A percentile compares a stretch with the other conserved stretches of the same genome.
phyloP scores from a whole-genome alignment of 2,888 invertebrate genomes.

The Stictocephala bisonia region DNA sequence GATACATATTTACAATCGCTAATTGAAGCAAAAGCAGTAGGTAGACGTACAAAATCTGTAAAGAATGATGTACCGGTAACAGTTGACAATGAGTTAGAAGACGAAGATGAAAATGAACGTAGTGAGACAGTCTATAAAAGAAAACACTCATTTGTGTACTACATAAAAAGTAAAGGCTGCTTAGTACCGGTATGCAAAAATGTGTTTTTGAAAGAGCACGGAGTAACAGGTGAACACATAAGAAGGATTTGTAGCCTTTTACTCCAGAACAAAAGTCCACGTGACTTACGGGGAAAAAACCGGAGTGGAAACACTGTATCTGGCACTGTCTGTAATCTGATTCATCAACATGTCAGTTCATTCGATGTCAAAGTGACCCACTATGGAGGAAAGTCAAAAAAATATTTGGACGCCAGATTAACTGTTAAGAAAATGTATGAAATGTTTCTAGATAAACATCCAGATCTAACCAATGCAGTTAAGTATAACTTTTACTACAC shows the following conservation, averaged over 20 bases:
- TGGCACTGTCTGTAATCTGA: constrained; percentile 26
- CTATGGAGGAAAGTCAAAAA: constrained; percentile 46
- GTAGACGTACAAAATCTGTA: too few species aligned
- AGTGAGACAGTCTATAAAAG: too few species aligned
- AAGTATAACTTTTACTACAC: constrained; percentile 57
- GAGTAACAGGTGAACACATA: too few species aligned
- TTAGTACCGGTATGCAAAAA: too few species aligned
- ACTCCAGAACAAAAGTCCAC: constrained; percentile 36
- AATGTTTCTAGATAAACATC: constrained; percentile 55
- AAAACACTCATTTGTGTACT: too few species aligned
- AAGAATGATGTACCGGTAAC: too few species aligned
- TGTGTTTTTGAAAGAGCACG: too few species aligned
- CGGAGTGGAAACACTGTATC: constrained; percentile 36
- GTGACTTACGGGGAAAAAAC: constrained; percentile 39
- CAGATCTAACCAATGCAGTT: constrained; percentile 53
- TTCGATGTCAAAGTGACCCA: constrained; percentile 49
- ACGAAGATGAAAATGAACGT: too few species aligned
- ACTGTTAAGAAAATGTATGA: constrained; percentile 57
- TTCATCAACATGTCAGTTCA: constrained; percentile 25
- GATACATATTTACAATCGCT: too few species aligned
- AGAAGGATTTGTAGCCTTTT: constrained; percentile 34
- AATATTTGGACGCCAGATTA: constrained; percentile 57
- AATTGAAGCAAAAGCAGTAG: too few species aligned
- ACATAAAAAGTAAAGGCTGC: too few species aligned
- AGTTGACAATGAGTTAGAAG: too few species aligned